These are phyloP conservation scores for Odontothrips loti DNA, from an alignment of 2,888 invertebrate species.

Conservation along the genomic window DNA sequence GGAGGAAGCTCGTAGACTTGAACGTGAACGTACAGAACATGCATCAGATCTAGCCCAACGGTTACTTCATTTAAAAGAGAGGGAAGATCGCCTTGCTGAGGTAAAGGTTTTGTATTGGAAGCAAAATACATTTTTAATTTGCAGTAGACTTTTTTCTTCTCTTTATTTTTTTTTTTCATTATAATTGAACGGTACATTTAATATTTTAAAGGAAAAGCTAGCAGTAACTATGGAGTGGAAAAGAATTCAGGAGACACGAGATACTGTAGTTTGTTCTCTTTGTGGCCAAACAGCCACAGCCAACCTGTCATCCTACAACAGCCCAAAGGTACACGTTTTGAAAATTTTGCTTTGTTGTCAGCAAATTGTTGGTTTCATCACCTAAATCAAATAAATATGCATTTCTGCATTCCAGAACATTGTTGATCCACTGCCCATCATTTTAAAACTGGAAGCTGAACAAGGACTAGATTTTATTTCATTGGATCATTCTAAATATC, in stretches of 20 bases:
- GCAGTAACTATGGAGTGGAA: constrained; percentile 5
- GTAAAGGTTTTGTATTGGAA: background rate
- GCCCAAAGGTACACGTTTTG: too few species aligned
- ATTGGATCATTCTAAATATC: background rate
- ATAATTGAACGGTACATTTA: too few species aligned
- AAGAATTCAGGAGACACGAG: background rate
- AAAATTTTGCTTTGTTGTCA: background rate
- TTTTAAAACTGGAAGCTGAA: background rate
- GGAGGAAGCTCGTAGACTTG: constrained; percentile 7
- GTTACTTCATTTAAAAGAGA: background rate
- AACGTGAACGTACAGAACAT: background rate
- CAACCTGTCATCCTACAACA: background rate
- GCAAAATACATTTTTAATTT: background rate
- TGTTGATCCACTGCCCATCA: background rate
- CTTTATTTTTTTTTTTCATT: background rate
- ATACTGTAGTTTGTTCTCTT: background rate
- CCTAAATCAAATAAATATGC: background rate
- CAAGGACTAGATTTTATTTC: background rate
- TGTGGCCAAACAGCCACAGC: background rate
- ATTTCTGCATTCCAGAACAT: background rate
- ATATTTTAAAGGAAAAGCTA: constrained; percentile 1
- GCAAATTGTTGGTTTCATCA: too few species aligned
- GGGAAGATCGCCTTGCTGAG: background rate
- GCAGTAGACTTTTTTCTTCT: background rate
- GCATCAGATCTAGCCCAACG: background rate